phyloP scores from a whole-genome alignment of 2,888 invertebrate genomes.

The Morpho helenor region DNA sequence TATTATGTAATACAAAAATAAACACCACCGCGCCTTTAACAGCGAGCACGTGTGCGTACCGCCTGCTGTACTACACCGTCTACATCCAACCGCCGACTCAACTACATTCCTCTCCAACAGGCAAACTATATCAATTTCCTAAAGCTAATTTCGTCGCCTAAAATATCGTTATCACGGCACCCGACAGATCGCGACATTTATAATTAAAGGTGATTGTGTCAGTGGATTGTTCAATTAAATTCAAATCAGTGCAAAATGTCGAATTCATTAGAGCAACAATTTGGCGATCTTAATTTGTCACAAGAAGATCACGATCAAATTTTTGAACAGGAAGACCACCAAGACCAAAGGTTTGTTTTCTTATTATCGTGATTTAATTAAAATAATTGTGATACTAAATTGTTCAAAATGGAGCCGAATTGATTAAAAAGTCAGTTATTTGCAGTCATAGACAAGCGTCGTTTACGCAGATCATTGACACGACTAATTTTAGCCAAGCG shows the following conservation, averaged over 20 bases:
- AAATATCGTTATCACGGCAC: not conserved
- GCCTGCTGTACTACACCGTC: slow-evolving; percentile 32
- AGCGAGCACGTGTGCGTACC: slow-evolving; percentile 60
- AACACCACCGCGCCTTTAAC: slow-evolving; percentile 46
- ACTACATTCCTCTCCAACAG: slow-evolving; percentile 25
- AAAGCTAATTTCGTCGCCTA: slow-evolving; percentile 1
- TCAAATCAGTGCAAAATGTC: slow-evolving; percentile 44
- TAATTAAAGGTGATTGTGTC: slow-evolving; percentile 23
- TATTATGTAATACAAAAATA: slow-evolving; percentile 66
- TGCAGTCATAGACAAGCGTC: no score
- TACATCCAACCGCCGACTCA: slow-evolving; percentile 27
- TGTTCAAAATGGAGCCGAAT: no score
- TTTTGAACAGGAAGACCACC: slow-evolving; percentile 82
- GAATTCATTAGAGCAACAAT: slow-evolving; percentile 81
- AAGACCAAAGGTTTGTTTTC: slow-evolving; percentile 77
- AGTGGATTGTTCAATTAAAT: slow-evolving; percentile 16
- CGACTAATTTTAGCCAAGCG: no score
- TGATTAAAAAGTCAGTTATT: no score
- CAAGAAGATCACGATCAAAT: slow-evolving; percentile 87
- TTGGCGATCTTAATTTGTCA: slow-evolving; percentile 83
- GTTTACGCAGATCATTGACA: no score
- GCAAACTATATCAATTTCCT: not conserved
- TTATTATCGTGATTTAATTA: not conserved
- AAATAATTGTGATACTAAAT: no score
- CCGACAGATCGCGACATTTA: slow-evolving; percentile 12